phyloP scores from a whole-genome alignment of 2,113 vertebrate genomes.

The Myodes glareolus region DNA sequence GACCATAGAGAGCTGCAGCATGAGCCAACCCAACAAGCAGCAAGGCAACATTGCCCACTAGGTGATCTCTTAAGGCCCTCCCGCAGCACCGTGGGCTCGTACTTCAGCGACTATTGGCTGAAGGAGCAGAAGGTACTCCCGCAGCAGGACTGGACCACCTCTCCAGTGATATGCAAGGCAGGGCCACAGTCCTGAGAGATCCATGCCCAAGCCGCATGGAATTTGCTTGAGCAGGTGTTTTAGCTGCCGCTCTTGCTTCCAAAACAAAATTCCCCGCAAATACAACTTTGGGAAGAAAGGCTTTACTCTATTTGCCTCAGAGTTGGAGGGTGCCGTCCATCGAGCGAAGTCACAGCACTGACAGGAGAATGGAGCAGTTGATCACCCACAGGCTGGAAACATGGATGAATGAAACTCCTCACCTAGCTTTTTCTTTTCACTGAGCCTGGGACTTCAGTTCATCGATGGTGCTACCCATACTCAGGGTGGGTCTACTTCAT shows the following conservation, averaged over 20 bases:
- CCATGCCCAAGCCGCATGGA: no score
- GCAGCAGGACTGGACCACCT: background rate
- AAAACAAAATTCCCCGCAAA: background rate
- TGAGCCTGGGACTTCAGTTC: background rate
- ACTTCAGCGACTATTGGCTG: no score
- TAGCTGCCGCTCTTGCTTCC: background rate
- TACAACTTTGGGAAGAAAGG: background rate
- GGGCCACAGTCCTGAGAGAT: background rate
- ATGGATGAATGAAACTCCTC: background rate
- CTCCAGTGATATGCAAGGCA: background rate
- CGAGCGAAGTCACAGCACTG: background rate
- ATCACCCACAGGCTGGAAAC: background rate
- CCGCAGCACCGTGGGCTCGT: no score
- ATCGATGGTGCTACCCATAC: background rate
- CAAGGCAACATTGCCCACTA: no score
- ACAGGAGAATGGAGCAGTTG: background rate
- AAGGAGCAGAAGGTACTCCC: no score
- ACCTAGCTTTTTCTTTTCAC: background rate
- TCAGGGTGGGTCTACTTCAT: background rate
- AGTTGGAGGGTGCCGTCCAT: background rate
- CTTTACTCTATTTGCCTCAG: background rate
- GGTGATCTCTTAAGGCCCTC: no score
- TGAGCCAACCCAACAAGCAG: background rate
- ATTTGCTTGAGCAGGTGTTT: background rate
- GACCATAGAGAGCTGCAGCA: background rate